Conservation (phyloP, 2,113 vertebrate species). For the Rhinolophus sinicus region DNA sequence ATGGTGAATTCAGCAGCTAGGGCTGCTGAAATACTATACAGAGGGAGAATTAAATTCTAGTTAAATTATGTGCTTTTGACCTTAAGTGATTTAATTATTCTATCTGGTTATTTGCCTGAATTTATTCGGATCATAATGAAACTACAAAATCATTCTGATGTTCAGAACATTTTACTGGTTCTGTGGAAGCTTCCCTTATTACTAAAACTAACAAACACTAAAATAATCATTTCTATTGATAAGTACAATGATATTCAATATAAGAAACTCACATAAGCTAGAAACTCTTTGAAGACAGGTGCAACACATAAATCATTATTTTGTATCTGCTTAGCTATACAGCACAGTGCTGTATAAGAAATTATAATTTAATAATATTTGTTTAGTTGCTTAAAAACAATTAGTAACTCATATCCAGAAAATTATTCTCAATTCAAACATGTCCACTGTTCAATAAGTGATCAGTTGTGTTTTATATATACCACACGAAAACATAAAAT, state of each 20-base stretch:
- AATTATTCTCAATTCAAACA: not conserved
- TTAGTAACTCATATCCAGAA: not conserved
- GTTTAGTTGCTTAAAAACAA: slow-evolving; percentile 16
- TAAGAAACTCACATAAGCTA: not conserved
- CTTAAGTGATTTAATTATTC: not conserved
- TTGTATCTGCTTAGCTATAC: not conserved
- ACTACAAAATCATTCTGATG: not conserved
- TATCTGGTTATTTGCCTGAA: not conserved
- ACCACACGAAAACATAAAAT: not conserved
- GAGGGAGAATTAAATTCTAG: not conserved
- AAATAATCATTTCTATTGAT: not conserved
- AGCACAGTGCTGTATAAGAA: not conserved
- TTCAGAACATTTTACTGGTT: not conserved
- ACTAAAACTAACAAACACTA: not conserved
- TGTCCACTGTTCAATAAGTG: not conserved
- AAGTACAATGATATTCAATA: not conserved
- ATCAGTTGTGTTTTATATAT: not conserved
- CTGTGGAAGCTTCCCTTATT: not conserved
- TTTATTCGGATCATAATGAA: not conserved
- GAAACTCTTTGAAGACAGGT: not conserved
- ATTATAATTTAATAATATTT: not conserved
- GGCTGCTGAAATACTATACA: not conserved
- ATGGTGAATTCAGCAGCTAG: not conserved
- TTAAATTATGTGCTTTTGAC: not conserved
- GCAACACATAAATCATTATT: not conserved